A percentile compares a stretch with the other conserved stretches of the same genome.
phyloP scores from a whole-genome alignment of 92 coral and sea anemone genomes.

The Zoanthus sansibaricus region DNA sequence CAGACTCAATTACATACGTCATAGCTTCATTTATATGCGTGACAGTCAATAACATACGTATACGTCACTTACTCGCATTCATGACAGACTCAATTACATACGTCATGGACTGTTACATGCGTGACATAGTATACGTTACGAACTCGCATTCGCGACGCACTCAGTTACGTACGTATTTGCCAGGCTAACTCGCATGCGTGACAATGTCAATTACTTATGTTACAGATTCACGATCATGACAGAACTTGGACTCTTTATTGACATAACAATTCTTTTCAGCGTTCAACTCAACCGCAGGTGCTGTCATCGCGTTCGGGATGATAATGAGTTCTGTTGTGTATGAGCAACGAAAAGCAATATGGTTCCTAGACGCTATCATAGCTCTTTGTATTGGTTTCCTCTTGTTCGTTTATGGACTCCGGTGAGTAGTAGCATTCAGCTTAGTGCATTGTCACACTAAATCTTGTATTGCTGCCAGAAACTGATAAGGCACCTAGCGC shows the following conservation, averaged over 20 bases:
- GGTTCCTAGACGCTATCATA: slow-evolving; percentile 92
- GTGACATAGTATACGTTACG: no score
- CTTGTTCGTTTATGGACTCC: slow-evolving; percentile 77
- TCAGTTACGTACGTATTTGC: not conserved
- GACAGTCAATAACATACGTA: not conserved
- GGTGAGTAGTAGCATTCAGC: slow-evolving; percentile 56
- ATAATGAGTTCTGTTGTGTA: slow-evolving; percentile 79
- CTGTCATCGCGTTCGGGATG: slow-evolving; percentile 92
- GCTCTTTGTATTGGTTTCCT: slow-evolving; percentile 86
- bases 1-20: not conserved
- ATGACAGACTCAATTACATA: not conserved
- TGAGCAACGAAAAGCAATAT: slow-evolving; percentile 75
- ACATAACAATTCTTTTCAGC: slow-evolving; percentile 59
- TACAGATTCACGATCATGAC: not conserved
- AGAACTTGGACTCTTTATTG: not conserved
- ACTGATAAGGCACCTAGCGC: not conserved
- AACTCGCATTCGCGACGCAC: no score
- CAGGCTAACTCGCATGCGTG: not conserved
- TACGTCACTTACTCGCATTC: not conserved
- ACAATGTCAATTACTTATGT: no score
- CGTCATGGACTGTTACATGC: no score
- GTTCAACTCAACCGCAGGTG: slow-evolving; percentile 93
- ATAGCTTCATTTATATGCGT: no score
- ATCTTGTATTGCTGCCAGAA: not conserved
- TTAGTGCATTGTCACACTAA: not conserved